phyloP scores from a whole-genome alignment of 2,888 invertebrate species.

The Dysmachus trigonus region DNA sequence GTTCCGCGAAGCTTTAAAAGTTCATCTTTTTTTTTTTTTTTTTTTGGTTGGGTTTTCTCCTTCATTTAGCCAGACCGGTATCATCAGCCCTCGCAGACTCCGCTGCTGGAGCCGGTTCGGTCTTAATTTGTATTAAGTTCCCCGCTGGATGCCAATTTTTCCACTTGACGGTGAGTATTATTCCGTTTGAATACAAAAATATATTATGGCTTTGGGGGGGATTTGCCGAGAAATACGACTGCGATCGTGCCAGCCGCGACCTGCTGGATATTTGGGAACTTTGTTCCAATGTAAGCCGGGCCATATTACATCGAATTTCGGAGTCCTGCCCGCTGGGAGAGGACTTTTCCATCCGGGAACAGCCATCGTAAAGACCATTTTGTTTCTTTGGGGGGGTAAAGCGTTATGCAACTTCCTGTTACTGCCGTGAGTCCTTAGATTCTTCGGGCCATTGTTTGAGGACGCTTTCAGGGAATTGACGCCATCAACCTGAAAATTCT shows the following conservation, averaged over 20 bases:
- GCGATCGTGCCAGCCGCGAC: conserved; percentile 11
- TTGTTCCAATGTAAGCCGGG: background rate
- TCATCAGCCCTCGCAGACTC: background rate
- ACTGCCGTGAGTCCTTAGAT: background rate
- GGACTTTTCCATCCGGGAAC: background rate
- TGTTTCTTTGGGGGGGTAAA: background rate
- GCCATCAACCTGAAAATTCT: background rate
- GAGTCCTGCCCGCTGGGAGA: background rate
- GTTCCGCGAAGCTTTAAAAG: conserved; percentile 11
- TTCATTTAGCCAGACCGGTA: background rate
- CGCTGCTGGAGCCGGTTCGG: background rate
- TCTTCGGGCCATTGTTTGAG: background rate
- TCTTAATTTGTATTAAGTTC: conserved; percentile 27
- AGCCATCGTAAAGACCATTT: background rate
- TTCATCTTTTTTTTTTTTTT: background rate
- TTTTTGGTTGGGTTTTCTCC: conserved; percentile 1
- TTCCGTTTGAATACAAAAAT: conserved; percentile 40
- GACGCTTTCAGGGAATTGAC: background rate
- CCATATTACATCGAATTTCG: background rate
- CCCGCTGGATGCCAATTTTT: conserved; percentile 25
- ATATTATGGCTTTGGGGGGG: conserved; percentile 21
- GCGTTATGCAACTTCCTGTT: background rate
- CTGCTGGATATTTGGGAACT: conserved; percentile 7
- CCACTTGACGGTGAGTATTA: conserved; percentile 29
- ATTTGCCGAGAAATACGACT: conserved; percentile 15